Conservation (phyloP, 2,113 vertebrate species). For the Strix aluco region DNA sequence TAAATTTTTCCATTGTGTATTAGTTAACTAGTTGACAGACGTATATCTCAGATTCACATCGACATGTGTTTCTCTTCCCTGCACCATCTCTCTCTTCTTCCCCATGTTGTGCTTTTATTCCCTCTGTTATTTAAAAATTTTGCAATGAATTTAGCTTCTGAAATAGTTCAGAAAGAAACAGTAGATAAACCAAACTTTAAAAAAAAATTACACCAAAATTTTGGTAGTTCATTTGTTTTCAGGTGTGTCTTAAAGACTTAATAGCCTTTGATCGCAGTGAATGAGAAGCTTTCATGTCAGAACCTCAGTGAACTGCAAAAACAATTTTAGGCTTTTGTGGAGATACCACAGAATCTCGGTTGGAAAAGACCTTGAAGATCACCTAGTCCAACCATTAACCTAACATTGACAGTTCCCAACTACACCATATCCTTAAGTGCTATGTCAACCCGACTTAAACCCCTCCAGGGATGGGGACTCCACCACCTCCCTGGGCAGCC, state of each 20-base stretch:
- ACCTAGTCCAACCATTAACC: no score
- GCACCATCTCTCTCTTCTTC: background rate
- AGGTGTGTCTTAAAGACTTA: background rate
- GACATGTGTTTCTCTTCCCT: background rate
- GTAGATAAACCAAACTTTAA: background rate
- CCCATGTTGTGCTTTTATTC: background rate
- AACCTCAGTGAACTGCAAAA: background rate
- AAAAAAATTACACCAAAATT: background rate
- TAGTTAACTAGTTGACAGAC: background rate
- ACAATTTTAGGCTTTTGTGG: background rate
- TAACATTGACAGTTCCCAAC: no score
- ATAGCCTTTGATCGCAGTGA: background rate
- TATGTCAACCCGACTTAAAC: no score
- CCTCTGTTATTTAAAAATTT: background rate
- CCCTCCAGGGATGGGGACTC: no score
- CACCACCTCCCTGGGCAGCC: no score
- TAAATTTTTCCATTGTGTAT: background rate
- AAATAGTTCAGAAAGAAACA: background rate
- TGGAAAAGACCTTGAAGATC: no score
- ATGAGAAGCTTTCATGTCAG: background rate
- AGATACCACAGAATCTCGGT: background rate
- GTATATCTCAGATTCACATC: background rate
- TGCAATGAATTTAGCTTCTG: background rate
- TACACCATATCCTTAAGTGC: no score
- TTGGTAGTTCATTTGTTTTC: background rate